These are phyloP conservation scores for Lindbergichthys nudifrons DNA, from an alignment of 2,797 vertebrate species.

Conservation along the genomic window DNA sequence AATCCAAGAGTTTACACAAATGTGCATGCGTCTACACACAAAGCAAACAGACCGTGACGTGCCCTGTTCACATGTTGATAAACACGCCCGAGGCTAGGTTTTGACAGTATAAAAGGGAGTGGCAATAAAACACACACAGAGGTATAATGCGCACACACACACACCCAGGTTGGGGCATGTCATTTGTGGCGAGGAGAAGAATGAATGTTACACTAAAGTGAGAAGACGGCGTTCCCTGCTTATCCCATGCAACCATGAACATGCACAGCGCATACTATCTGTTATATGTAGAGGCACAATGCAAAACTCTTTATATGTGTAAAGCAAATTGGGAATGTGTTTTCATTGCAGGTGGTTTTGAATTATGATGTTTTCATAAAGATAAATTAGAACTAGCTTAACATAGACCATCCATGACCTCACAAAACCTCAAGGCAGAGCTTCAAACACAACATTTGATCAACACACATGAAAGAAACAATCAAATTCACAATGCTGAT, in stretches of 20 bases:
- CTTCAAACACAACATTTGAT: neutral
- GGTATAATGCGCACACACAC: slow-evolving; percentile 1
- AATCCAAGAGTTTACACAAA: slow-evolving; percentile 32
- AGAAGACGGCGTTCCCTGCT: slow-evolving; percentile 17
- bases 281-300: neutral
- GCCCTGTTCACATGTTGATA: neutral
- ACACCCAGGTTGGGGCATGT: slow-evolving; percentile 43
- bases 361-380: neutral
- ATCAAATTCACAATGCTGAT: neutral
- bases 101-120: slow-evolving; percentile 29
- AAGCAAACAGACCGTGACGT: neutral
- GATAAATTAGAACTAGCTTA: neutral
- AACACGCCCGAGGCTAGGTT: slow-evolving; percentile 6
- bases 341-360: neutral
- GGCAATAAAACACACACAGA: slow-evolving; percentile 5
- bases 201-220: slow-evolving; percentile 42
- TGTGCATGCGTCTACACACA: slow-evolving; percentile 31
- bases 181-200: slow-evolving; percentile 29
- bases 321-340: neutral
- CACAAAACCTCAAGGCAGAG: neutral
- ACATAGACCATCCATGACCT: neutral
- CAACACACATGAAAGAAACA: neutral
- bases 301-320: neutral
- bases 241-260: neutral
- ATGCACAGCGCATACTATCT: neutral